A percentile compares a stretch with the other conserved stretches of the same genome.
Evolutionary conservation across 2,888 invertebrate genomes (phyloP).

Genomic region (Penaeus monodon): DNA sequence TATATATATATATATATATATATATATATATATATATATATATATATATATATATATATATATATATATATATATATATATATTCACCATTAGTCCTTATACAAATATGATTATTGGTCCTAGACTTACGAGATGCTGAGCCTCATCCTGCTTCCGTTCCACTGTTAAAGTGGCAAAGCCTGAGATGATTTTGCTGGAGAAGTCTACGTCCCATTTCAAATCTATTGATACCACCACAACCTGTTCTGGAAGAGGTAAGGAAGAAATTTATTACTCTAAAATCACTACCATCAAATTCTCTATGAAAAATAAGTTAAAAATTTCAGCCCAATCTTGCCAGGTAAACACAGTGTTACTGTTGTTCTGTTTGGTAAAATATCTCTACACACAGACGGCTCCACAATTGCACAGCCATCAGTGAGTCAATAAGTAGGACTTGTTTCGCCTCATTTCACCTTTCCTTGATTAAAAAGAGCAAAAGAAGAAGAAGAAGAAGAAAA

Average conservation of each 20-base stretch:
- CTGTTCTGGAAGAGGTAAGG: conserved; percentile 21
- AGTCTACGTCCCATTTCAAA: conserved; percentile 49
- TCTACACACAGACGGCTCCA: too few relatives aligned
- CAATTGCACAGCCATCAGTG: too few relatives aligned
- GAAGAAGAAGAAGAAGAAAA: too few relatives aligned
- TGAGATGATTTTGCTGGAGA: conserved; percentile 29
- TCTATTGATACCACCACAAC: conserved; percentile 35
- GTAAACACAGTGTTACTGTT: too few relatives aligned
- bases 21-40: too few relatives aligned
- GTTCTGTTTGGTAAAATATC: too few relatives aligned
- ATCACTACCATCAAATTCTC: neutral
- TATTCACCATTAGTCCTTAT: neutral
- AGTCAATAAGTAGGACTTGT: too few relatives aligned
- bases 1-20: neutral
- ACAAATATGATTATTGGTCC: neutral
- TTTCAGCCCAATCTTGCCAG: neutral
- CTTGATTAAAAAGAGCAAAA: too few relatives aligned
- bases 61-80: neutral
- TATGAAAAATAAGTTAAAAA: neutral
- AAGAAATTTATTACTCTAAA: neutral
- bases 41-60: too few relatives aligned
- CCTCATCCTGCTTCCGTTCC: conserved; percentile 25
- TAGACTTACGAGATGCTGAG: conserved; percentile 29
- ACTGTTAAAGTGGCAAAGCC: conserved; percentile 39
- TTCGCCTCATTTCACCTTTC: too few relatives aligned